Conservation (phyloP, 2,113 vertebrate genomes). For the Cyanoliseus patagonus region DNA sequence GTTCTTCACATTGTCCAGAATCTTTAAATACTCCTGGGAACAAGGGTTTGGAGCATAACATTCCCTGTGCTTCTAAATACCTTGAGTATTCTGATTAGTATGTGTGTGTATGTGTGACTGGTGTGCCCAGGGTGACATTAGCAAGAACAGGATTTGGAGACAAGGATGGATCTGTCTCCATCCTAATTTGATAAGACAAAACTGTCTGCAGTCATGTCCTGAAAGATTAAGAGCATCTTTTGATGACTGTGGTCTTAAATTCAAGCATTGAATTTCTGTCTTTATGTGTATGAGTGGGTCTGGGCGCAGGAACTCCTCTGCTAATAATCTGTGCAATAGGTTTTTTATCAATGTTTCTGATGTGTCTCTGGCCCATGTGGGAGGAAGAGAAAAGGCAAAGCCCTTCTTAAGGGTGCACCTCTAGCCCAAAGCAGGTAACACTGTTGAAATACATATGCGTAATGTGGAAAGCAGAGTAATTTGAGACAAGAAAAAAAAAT, state of each 20-base stretch:
- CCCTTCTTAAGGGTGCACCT: background rate
- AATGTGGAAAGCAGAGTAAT: background rate
- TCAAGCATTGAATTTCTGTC: background rate
- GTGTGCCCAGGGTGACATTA: background rate
- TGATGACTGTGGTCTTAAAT: background rate
- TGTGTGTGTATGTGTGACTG: background rate
- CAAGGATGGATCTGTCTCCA: background rate
- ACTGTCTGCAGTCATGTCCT: background rate
- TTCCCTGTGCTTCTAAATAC: background rate
- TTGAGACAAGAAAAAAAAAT: background rate
- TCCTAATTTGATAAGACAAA: slow-evolving; percentile 14
- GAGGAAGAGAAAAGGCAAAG: background rate
- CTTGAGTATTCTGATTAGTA: background rate
- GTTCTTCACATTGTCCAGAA: background rate
- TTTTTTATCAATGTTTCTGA: background rate
- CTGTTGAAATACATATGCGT: background rate
- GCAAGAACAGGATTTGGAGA: background rate
- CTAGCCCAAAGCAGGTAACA: background rate
- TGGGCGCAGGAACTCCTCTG: background rate
- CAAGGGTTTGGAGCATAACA: background rate
- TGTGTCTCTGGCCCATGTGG: background rate
- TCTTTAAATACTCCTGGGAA: background rate
- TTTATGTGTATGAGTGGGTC: background rate
- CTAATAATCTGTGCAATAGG: background rate
- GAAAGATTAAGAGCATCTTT: background rate